A percentile compares a stretch with the other conserved stretches of the same genome.
Conservation (phyloP, 1,140 invertebrate species). For the Macrosteles quadrilineatus region DNA sequence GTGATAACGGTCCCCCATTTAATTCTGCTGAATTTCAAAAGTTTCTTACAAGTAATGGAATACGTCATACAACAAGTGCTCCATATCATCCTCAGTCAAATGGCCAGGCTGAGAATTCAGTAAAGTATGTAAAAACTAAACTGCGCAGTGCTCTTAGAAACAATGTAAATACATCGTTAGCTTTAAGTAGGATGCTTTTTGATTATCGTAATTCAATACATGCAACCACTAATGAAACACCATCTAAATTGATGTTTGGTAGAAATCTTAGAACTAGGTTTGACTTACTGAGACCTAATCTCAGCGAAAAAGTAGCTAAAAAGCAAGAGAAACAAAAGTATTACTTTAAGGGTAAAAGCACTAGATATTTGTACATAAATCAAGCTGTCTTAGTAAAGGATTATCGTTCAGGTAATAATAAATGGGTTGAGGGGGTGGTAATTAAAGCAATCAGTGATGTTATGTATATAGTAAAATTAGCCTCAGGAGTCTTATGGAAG, state of each 20-base stretch:
- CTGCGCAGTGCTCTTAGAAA: neutral
- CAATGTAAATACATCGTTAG: neutral
- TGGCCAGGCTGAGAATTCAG: too few relatives aligned
- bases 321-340: neutral
- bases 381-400: neutral
- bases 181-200: too few relatives aligned
- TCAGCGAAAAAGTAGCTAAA: neutral
- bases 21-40: slow-evolving; percentile 43
- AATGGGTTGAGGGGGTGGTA: neutral
- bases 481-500: neutral
- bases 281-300: slow-evolving; percentile 5
- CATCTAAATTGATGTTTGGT: too few relatives aligned
- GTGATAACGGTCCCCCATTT: slow-evolving; percentile 14
- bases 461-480: neutral
- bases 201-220: too few relatives aligned
- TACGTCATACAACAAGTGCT: slow-evolving; percentile 41
- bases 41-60: slow-evolving; percentile 44
- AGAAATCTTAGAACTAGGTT: slow-evolving; percentile 3
- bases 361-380: neutral
- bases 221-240: too few relatives aligned
- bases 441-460: neutral
- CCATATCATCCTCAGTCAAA: too few relatives aligned
- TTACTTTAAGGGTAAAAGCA: neutral
- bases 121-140: slow-evolving; percentile 39
- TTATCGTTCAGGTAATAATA: neutral